A percentile compares a stretch with the other conserved stretches of the same genome.
Conservation (phyloP, 2,113 vertebrate genomes). For the Tyto alba region DNA sequence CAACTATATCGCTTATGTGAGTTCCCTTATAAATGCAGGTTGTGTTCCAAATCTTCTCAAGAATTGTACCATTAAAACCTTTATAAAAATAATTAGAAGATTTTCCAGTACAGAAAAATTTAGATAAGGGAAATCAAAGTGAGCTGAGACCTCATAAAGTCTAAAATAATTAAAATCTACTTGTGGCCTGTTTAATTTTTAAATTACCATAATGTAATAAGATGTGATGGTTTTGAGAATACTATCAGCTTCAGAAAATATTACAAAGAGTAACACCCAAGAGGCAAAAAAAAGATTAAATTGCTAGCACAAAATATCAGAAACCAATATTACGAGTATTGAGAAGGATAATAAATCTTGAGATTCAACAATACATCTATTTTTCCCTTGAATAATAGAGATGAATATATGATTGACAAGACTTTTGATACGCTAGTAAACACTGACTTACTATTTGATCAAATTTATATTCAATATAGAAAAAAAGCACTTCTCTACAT, state of each 20-base stretch:
- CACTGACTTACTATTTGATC: not conserved
- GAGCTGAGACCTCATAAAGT: not conserved
- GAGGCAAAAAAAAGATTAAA: not conserved
- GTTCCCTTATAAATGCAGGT: not conserved
- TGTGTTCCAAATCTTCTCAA: not conserved
- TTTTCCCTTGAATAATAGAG: not conserved
- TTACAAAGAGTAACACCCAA: not conserved
- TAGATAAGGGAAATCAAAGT: not conserved
- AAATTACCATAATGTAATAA: not conserved
- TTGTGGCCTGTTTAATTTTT: not conserved
- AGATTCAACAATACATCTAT: not conserved
- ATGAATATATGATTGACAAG: not conserved
- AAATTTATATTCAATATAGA: not conserved
- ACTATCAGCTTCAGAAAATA: not conserved
- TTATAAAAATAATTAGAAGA: not conserved
- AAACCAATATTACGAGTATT: not conserved
- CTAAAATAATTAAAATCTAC: not conserved
- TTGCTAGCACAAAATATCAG: not conserved
- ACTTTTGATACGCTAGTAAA: not conserved
- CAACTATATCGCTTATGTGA: not conserved
- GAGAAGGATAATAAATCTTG: not conserved
- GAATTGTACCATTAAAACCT: not conserved
- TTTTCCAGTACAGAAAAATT: not conserved
- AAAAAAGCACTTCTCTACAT: no score
- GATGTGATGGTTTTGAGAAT: not conserved